Conservation (phyloP, 92 coral and sea anemone genomes). For the Paramuricea clavata region DNA sequence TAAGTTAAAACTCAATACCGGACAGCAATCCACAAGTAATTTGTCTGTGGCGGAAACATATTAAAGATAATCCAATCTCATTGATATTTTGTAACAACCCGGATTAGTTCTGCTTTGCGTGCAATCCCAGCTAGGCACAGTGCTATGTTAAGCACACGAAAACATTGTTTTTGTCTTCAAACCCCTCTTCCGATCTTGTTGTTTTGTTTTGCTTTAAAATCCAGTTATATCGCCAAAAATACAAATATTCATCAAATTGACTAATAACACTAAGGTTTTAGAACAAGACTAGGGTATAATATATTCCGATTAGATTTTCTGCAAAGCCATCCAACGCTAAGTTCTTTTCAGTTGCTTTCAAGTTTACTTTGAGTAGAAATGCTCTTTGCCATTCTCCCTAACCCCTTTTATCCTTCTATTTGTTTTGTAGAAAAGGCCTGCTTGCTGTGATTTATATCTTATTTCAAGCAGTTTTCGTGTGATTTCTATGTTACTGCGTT, state of each 20-base stretch:
- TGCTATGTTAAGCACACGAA: background rate
- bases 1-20: background rate
- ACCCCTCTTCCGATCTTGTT: constrained; percentile 21
- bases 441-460: background rate
- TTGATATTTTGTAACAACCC: constrained; percentile 6
- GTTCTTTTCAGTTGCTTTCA: background rate
- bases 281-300: too few species aligned
- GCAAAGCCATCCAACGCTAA: background rate
- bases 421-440: background rate
- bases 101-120: constrained; percentile 24
- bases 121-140: background rate
- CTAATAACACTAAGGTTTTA: too few species aligned
- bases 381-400: background rate
- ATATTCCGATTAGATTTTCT: too few species aligned
- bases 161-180: background rate
- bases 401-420: background rate
- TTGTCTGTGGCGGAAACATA: constrained; percentile 45
- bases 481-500: too few species aligned
- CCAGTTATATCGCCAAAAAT: background rate
- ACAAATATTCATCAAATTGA: too few species aligned
- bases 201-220: constrained; percentile 4
- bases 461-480: too few species aligned
- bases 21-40: constrained; percentile 24
- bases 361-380: background rate
- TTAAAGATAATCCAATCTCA: constrained; percentile 20